Evolutionary conservation across 1,140 invertebrate species (phyloP), one percentile per base, ranked within the genome.

Genomic region (Platyscapa corneri): DNA sequence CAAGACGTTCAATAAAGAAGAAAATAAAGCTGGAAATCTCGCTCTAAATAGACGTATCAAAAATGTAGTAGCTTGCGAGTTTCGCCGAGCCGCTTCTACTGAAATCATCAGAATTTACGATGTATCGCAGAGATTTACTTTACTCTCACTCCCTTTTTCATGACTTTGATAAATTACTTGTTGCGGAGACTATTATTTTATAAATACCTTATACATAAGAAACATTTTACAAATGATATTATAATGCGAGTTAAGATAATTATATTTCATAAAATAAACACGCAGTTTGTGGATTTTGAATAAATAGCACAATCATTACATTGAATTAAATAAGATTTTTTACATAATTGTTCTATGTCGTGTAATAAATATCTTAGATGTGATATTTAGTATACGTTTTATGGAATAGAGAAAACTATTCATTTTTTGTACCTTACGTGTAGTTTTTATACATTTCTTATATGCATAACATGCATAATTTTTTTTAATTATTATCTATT

Each of bases 61-160:
- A 79, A 84, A 83, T 83, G 74, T 77, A 84, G 30, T 39, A 27
- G 64, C 83, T 49, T 16, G 82, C 72, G n/a, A 64, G 53, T 27
- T 23, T 56, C 23, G 46, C 27, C 49, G 67, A 34, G 64, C 20
- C 37, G 10, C 53, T 60, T 75, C 70, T 49, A 46, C 56, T 32
- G 27, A 37, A 84, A 84, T 78, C 83, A 84, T 84, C 75, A 30
- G 64, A 78, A 84, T 84, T 67, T 67, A 84, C 76, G 64, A 83
- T 65, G 74, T 72, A 78, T 39, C 75, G 75, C 60, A 34, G 37
- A 53, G 34, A 42, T 76, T 32, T 65, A 75, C n/a, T 64, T 39
- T 49, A 8, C 74, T 49, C 30, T 14, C 67, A n/a, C n/a, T 74
- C 30, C n/a, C 37, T 27, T 14, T 56, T 42, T 37, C 67, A 34